Percentiles rank a stretch among this genome's conserved stretches.
These are phyloP conservation scores for Drosophila albomicans DNA, from an alignment of 1,140 invertebrate species.

Conservation along the genomic window DNA sequence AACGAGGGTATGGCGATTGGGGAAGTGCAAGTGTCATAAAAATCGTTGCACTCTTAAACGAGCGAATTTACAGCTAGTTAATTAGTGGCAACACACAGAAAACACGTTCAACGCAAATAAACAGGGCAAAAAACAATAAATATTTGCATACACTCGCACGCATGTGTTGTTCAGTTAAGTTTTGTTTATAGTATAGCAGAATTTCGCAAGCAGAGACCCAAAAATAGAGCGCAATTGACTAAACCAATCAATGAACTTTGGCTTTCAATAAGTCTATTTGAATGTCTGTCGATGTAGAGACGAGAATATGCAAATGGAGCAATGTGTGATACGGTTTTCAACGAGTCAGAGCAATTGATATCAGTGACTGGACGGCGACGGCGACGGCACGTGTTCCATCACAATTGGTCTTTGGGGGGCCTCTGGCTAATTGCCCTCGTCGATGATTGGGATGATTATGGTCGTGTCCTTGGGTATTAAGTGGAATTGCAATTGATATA, in stretches of 20 bases:
- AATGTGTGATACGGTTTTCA: slow-evolving; percentile 2
- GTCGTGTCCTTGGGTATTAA: slow-evolving; percentile 51
- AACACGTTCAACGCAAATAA: slow-evolving; percentile 6
- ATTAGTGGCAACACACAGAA: slow-evolving; percentile 8
- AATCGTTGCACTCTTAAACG: neutral
- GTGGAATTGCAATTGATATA: slow-evolving; percentile 57
- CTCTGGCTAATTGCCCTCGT: slow-evolving; percentile 47
- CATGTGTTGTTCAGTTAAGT: neutral
- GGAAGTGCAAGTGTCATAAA: slow-evolving; percentile 17
- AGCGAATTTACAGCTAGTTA: slow-evolving; percentile 11
- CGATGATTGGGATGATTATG: slow-evolving; percentile 14
- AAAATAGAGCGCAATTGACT: slow-evolving; percentile 44
- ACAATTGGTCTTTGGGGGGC: slow-evolving; percentile 37
- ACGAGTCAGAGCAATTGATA: slow-evolving; percentile 29
- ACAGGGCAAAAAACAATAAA: slow-evolving; percentile 5
- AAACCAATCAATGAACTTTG: slow-evolving; percentile 46
- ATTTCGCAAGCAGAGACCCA: slow-evolving; percentile 33
- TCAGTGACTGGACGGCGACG: neutral
- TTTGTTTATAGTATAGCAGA: neutral
- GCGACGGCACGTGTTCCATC: slow-evolving; percentile 29
- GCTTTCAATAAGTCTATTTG: slow-evolving; percentile 1
- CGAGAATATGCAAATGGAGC: neutral
- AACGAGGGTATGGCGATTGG: slow-evolving; percentile 13
- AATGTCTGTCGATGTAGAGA: neutral
- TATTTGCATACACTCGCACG: slow-evolving; percentile 1